These are phyloP conservation scores for Epizoanthus rinbou DNA, from an alignment of 92 coral and sea anemone genomes.

Conservation along the genomic window DNA sequence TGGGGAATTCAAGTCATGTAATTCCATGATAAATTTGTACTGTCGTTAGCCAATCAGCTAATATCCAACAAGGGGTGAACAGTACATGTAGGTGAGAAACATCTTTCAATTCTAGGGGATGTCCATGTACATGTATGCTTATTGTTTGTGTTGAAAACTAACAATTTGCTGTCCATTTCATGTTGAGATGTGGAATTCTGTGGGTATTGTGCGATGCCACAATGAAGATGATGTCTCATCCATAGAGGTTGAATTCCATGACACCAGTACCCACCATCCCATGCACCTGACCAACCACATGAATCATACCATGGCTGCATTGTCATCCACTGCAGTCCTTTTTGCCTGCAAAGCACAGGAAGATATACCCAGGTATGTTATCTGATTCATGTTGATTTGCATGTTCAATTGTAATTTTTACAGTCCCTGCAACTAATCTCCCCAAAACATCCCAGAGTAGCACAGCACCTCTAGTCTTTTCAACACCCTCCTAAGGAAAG, in stretches of 20 bases:
- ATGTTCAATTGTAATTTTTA: too few relatives aligned
- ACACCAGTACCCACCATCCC: constrained; percentile 91
- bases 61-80: too few relatives aligned
- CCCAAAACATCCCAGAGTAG: too few relatives aligned
- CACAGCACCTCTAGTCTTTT: too few relatives aligned
- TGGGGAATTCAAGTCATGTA: too few relatives aligned
- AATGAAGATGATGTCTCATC: constrained; percentile 93
- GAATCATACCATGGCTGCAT: constrained; percentile 96
- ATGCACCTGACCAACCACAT: constrained; percentile 89
- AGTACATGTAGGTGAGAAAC: too few relatives aligned
- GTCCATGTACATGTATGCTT: neutral
- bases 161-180: neutral
- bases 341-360: constrained; percentile 89
- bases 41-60: too few relatives aligned
- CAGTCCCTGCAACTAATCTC: too few relatives aligned
- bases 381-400: too few relatives aligned
- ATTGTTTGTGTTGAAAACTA: neutral
- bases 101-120: too few relatives aligned
- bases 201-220: constrained; percentile 94
- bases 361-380: constrained; percentile 78
- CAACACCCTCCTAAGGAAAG: too few relatives aligned
- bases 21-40: too few relatives aligned
- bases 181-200: constrained; percentile 90
- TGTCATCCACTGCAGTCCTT: constrained; percentile 82
- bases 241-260: constrained; percentile 95